These are phyloP conservation scores for Stenotaenia linearis DNA, from an alignment of 2,888 invertebrate species.

Conservation along the genomic window DNA sequence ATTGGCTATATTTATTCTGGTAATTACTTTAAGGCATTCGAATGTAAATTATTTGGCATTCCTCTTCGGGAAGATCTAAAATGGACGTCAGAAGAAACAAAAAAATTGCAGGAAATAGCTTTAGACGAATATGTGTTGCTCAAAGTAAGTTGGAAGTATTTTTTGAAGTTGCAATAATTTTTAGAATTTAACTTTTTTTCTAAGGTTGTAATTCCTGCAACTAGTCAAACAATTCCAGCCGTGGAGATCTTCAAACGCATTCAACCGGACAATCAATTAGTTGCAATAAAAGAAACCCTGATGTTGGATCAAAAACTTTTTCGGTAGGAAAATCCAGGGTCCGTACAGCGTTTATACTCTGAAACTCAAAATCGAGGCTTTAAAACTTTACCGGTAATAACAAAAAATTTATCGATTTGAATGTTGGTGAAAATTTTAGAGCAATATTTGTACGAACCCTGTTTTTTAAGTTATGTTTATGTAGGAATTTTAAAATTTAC, in stretches of 20 bases:
- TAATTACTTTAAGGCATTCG: neutral
- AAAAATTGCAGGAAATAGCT: neutral
- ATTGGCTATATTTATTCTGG: neutral
- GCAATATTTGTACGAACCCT: no score
- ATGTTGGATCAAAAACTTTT: conserved; percentile 52
- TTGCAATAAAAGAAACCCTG: conserved; percentile 65
- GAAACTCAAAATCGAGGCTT: no score
- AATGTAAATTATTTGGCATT: neutral
- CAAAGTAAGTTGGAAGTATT: neutral
- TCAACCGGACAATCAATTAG: conserved; percentile 59
- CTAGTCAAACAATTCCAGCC: conserved; percentile 51
- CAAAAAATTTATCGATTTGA: no score
- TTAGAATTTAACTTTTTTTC: conserved; percentile 37
- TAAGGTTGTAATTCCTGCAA: neutral
- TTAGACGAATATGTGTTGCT: neutral
- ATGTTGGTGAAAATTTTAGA: no score
- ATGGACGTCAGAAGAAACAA: neutral
- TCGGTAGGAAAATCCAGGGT: neutral
- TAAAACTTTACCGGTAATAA: no score
- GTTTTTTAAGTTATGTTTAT: no score
- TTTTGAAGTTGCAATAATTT: neutral
- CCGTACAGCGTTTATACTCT: no score
- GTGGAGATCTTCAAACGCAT: conserved; percentile 67
- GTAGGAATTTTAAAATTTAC: no score
- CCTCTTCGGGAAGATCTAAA: neutral